Base-by-base conservation (phyloP, 2,113 vertebrate genomes). In the Myocastor coypus region DNA sequence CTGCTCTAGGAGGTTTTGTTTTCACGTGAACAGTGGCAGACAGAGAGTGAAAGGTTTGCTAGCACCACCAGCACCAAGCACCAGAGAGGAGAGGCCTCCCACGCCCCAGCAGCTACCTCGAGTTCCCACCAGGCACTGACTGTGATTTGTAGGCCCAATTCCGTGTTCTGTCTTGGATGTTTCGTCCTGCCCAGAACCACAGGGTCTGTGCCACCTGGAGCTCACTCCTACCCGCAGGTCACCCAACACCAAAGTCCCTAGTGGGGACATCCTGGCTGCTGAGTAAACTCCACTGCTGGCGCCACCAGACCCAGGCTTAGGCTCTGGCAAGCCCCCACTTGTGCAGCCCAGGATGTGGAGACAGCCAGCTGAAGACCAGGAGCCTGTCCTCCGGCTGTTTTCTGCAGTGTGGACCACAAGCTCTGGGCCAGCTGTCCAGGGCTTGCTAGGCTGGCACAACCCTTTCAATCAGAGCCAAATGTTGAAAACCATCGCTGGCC, bases 271-370 rank as follows among this genome's bases (percentile, higher is more conserved):
- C 11, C 7, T 28, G 40, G 40, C 13, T 8, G 40, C 37, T 55
- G 1, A 0, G 55, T 69, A 46, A 24, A 30, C 32, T 0, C 34
- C 14, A 4, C 46, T 19, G 0, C n/a, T 17, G 16, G 73, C 3
- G 1, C 11, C 42, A 0, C 26, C 20, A 10, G 55, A 20, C 52
- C 22, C 55, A 11, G 2, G 17, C 52, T 0, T 16, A 59, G 7
- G 22, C 66, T 11, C n/a, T 0, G 0, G 3, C 66, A 24, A 22
- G n/a, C n/a, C 46, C 2, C 0, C 10, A 20, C 50, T 11, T 2
- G 32, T 55, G 1, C 4, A 5, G 71, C 82, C 81, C 16, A 17
- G 20, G 55, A 40, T 14, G 46, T 59, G 22, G 28, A 73, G 46
- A 24, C 69, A 16, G 63, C 0, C 0, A 19, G 37, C 37, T 57